A percentile compares a stretch with the other conserved stretches of the same genome.
phyloP scores from a whole-genome alignment of 2,888 invertebrate genomes.

The Escarpia spicata region DNA sequence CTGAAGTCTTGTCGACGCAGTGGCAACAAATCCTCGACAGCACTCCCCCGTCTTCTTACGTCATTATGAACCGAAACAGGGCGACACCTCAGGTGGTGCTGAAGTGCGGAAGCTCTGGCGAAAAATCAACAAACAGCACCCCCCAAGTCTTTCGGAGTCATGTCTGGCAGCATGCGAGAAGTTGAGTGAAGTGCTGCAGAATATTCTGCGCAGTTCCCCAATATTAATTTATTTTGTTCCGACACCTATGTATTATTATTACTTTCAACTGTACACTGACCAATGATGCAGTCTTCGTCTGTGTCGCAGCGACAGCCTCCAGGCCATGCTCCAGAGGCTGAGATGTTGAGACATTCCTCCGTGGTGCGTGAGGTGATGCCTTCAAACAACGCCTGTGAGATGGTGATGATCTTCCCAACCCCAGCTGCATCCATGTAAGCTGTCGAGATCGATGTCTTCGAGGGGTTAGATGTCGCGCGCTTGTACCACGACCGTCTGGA shows the following conservation, averaged over 20 bases:
- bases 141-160: no score
- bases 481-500: slow-evolving; percentile 64
- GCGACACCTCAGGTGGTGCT: no score
- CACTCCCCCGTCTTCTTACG: no score
- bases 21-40: no score
- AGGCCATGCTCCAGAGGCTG: slow-evolving; percentile 53
- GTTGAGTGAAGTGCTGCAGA: no score
- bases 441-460: slow-evolving; percentile 65
- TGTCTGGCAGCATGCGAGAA: no score
- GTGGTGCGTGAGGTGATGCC: slow-evolving; percentile 62
- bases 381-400: slow-evolving; percentile 66
- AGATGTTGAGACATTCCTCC: slow-evolving; percentile 52
- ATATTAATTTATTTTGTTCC: not conserved
- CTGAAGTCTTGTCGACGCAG: no score
- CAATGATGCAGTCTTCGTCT: slow-evolving; percentile 62
- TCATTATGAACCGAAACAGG: no score
- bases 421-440: slow-evolving; percentile 67
- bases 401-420: slow-evolving; percentile 66
- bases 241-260: not conserved
- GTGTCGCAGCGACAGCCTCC: slow-evolving; percentile 64
- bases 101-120: no score
- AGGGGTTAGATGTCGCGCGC: slow-evolving; percentile 61
- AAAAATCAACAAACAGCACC: no score
- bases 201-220: no score
- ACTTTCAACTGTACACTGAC: slow-evolving; percentile 43